A percentile compares a stretch with the other conserved stretches of the same genome.
Conservation (phyloP, 1,140 invertebrate species). For the Dreissena polymorpha region DNA sequence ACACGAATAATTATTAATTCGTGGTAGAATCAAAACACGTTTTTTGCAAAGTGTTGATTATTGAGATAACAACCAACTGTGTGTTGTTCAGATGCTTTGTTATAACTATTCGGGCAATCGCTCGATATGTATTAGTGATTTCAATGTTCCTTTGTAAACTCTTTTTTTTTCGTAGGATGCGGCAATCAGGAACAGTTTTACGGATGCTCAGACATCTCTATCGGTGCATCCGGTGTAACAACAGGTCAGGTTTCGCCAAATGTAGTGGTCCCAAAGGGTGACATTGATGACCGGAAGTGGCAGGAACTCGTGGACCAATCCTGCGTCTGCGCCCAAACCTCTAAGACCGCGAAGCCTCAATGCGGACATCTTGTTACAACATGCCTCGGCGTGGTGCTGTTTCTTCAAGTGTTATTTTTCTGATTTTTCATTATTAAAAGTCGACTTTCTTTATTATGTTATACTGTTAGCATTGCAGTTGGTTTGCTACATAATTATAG, state of each 20-base stretch:
- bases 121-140: neutral
- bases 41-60: neutral
- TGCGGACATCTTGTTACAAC: no score
- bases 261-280: slow-evolving; percentile 16
- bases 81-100: no score
- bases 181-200: slow-evolving; percentile 68
- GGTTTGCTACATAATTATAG: no score
- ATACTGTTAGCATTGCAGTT: no score
- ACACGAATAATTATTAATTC: neutral
- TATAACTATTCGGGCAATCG: neutral
- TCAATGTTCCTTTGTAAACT: neutral
- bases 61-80: neutral
- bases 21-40: neutral
- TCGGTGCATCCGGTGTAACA: slow-evolving; percentile 29
- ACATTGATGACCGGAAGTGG: no score
- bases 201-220: slow-evolving; percentile 64
- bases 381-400: no score
- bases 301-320: no score
- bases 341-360: no score
- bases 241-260: neutral
- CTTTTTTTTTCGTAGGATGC: slow-evolving; percentile 38
- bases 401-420: no score
- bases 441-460: no score
- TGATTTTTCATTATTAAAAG: no score
- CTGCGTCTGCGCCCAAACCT: no score